Evolutionary conservation across 2,113 vertebrate species (phyloP), one percentile per base, ranked within the genome.

Genomic region (Illadopsis cleaveri): DNA sequence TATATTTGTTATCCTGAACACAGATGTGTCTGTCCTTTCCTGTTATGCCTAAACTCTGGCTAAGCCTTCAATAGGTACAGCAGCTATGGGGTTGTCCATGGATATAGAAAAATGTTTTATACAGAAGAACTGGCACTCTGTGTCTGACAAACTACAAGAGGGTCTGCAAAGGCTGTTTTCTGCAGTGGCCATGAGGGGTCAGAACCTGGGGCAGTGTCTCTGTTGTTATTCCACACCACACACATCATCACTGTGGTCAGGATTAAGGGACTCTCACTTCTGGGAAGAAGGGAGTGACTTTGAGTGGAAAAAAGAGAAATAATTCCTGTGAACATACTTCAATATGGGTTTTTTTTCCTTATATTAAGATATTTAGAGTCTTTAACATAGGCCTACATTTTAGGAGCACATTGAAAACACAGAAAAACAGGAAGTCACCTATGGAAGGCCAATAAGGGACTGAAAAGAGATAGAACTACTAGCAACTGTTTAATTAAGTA

Each of bases 341-440:
- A 37, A 2, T 33, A 50, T 17, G 19, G 5, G 1, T 4, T 5
- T 3, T 62, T 37, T 25, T 1, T 0, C 31, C 9, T 21, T 57
- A 10, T 17, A 45, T 73, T 65, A 70, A 73, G 53, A 28, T 11
- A 71, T 20, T 79, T 10, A 53, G 9, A 3, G 12, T 62, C 27
- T 77, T 57, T 20, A 73, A 81, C 1, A 0, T 12, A 93, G 27
- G 24, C 17, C 42, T 61, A 12, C 23, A n/a, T 57, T 90, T 95
- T 35, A 78, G 37, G 31, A 91, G 78, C 27, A 77, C 5, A 48
- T 1, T 77, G 44, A 72, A 47, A 93, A 69, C 11, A n/a, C 4
- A 24, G 45, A 38, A 89, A 83, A 83, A 10, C 8, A 45, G 44
- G 4, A 87, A 28, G 44, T 27, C 27, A 75, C 21, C 31, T 61